Conservation (phyloP, 2,113 vertebrate species). For the Hyaena hyaena region DNA sequence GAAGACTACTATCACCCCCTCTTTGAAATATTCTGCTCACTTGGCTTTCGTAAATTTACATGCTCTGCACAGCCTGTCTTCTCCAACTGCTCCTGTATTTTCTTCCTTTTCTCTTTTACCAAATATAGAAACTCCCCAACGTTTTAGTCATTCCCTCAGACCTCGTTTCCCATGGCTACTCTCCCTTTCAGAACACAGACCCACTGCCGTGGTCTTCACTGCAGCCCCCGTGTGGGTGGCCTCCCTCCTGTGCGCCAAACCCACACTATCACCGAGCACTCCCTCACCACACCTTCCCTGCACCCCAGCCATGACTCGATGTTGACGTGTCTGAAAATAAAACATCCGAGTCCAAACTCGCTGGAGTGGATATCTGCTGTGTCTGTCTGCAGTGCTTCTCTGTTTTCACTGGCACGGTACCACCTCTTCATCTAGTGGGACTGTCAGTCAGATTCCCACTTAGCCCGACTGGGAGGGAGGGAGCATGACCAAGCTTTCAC, state of each 20-base stretch:
- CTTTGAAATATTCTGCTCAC: not conserved
- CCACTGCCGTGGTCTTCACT: not conserved
- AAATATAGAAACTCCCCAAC: not conserved
- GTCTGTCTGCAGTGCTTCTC: not conserved
- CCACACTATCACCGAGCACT: not conserved
- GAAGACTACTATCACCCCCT: not conserved
- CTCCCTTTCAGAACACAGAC: not conserved
- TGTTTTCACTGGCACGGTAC: not conserved
- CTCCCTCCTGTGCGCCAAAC: not conserved
- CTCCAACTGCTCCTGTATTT: not conserved
- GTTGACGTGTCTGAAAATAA: not conserved
- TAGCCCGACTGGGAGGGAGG: not conserved
- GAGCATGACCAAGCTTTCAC: not conserved
- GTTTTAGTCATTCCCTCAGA: no score
- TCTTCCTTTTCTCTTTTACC: not conserved
- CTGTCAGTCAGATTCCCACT: not conserved
- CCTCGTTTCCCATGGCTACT: not conserved
- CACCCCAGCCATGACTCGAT: not conserved
- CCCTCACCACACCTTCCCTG: not conserved
- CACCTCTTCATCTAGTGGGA: not conserved
- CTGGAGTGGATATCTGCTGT: not conserved
- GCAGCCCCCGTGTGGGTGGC: not conserved
- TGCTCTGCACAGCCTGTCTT: not conserved
- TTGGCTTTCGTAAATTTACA: not conserved
- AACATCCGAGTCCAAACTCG: not conserved